phyloP scores from a whole-genome alignment of 2,888 invertebrate species.

The Netelia melanura region DNA sequence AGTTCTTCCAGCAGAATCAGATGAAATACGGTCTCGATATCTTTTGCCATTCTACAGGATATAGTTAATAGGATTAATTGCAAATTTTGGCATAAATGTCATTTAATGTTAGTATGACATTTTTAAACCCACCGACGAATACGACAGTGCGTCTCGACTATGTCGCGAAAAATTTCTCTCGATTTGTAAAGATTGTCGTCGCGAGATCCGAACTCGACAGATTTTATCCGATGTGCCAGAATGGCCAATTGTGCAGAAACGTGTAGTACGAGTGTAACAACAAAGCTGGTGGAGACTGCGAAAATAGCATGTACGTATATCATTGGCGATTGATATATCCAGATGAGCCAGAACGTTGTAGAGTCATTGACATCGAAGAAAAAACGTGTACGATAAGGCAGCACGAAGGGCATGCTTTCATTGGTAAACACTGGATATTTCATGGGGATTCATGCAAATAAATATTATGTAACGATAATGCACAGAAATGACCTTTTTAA shows the following conservation, averaged over 20 bases:
- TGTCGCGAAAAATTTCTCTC: neutral
- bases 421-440: constrained; percentile 13
- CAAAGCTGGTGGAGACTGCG: constrained; percentile 20
- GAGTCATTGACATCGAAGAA: constrained; percentile 45
- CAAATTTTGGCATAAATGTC: neutral
- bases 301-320: constrained; percentile 32
- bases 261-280: constrained; percentile 35
- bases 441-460: neutral
- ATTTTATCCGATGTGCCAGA: constrained; percentile 16
- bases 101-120: neutral
- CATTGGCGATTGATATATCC: constrained; percentile 40
- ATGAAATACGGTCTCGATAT: constrained; percentile 47
- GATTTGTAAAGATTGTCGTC: neutral
- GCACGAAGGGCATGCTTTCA: constrained; percentile 38
- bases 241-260: constrained; percentile 46
- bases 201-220: neutral
- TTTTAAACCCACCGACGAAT: neutral
- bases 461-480: no score
- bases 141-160: constrained; percentile 26
- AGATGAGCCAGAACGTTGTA: constrained; percentile 38
- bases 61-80: neutral
- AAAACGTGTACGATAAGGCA: constrained; percentile 34
- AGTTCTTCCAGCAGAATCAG: constrained; percentile 55
- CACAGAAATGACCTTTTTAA: no score
- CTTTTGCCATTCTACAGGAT: constrained; percentile 17